Conservation (phyloP, 1,140 invertebrate species). For the Melitaea cinxia region DNA sequence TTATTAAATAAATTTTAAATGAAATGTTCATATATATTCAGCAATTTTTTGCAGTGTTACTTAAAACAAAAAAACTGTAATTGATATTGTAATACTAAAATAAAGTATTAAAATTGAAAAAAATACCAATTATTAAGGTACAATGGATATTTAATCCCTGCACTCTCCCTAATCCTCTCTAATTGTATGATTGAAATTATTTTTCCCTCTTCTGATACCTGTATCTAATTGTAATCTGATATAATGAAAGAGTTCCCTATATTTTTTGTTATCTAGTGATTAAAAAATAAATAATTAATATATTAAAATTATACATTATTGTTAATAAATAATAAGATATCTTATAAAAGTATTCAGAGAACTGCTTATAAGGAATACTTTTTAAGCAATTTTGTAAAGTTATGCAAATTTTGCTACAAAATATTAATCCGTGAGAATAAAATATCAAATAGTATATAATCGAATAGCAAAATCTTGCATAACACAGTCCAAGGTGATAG, state of each 20-base stretch:
- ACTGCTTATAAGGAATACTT: too few relatives aligned
- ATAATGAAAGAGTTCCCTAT: neutral
- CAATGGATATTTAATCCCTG: slow-evolving; percentile 5
- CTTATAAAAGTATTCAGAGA: too few relatives aligned
- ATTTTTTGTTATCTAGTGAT: neutral
- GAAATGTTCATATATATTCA: too few relatives aligned
- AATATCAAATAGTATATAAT: slow-evolving; percentile 4
- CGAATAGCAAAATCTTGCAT: slow-evolving; percentile 56
- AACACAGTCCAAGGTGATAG: slow-evolving; percentile 63
- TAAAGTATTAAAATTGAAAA: neutral
- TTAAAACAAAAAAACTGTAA: neutral
- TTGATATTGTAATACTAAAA: neutral
- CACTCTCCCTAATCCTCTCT: slow-evolving; percentile 2
- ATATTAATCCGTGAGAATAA: neutral
- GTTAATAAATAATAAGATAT: neutral
- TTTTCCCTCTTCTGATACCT: slow-evolving; percentile 24
- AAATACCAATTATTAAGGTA: neutral
- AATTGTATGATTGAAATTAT: slow-evolving; percentile 11
- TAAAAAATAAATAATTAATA: neutral
- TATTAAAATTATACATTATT: neutral
- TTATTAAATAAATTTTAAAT: neutral
- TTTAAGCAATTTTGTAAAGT: too few relatives aligned
- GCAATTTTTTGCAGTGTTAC: too few relatives aligned
- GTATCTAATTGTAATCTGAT: slow-evolving; percentile 10
- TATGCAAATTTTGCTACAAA: too few relatives aligned